A percentile compares a stretch with the other conserved stretches of the same genome.
Evolutionary conservation across 2,797 vertebrate genomes (phyloP).

Genomic region (Melanotaenia maccullochi): DNA sequence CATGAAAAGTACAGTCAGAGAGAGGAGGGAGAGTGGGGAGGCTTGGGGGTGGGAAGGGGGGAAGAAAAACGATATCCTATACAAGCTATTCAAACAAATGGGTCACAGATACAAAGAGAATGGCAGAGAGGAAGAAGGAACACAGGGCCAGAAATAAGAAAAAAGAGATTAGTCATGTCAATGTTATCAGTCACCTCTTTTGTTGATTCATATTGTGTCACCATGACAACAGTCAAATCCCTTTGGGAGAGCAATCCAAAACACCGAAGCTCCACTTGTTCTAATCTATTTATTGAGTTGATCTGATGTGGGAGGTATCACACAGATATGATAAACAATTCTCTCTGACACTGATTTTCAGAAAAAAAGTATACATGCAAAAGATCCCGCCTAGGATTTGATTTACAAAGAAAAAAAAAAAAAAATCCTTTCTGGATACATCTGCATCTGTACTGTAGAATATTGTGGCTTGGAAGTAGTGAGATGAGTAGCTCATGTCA

Average conservation of each 20-base stretch:
- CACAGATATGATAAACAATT: constrained; percentile 49
- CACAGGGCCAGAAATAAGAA: constrained; percentile 76
- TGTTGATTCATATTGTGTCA: constrained; percentile 81
- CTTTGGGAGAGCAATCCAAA: constrained; percentile 59
- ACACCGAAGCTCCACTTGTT: constrained; percentile 60
- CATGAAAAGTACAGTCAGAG: constrained; percentile 71
- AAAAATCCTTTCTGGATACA: constrained; percentile 15
- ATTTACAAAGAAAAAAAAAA: constrained; percentile 24
- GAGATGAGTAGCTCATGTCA: constrained; percentile 31
- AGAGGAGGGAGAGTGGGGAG: constrained; percentile 19
- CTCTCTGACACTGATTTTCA: constrained; percentile 39
- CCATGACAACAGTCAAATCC: constrained; percentile 79
- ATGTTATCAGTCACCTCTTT: constrained; percentile 88
- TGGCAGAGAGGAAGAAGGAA: constrained; percentile 65
- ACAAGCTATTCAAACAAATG: constrained; percentile 78
- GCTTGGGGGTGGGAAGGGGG: constrained; percentile 5
- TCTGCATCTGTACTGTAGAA: constrained; percentile 22
- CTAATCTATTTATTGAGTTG: constrained; percentile 67
- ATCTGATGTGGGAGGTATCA: constrained; percentile 62
- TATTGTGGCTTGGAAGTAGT: constrained; percentile 16
- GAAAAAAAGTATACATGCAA: constrained; percentile 31
- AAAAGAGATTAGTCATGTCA: constrained; percentile 86
- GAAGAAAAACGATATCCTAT: constrained; percentile 62
- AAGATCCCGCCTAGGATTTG: constrained; percentile 32
- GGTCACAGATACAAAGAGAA: constrained; percentile 74